phyloP scores from a whole-genome alignment of 2,888 invertebrate genomes.

The Diloba caeruleocephala region DNA sequence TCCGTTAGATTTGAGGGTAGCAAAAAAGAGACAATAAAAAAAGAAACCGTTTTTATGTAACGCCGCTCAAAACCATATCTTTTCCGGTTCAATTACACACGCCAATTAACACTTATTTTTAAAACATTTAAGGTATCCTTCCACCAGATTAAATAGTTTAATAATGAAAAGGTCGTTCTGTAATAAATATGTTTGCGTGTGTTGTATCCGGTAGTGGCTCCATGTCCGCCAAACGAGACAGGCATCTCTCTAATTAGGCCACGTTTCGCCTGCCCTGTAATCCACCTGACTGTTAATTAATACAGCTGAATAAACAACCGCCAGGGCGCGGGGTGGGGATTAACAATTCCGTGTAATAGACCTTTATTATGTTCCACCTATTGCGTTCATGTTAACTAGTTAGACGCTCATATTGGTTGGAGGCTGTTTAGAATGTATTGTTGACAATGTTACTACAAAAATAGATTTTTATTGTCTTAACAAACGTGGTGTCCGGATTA shows the following conservation, averaged over 20 bases:
- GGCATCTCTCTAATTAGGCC: conserved; percentile 69
- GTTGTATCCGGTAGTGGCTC: conserved; percentile 37
- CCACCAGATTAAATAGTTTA: conserved; percentile 42
- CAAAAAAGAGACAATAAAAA: neutral
- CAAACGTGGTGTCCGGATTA: too few relatives aligned
- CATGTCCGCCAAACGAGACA: conserved; percentile 50
- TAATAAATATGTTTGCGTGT: conserved; percentile 15
- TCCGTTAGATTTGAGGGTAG: too few relatives aligned
- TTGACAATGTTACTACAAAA: conserved; percentile 14
- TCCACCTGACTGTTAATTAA: conserved; percentile 71
- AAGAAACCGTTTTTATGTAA: neutral
- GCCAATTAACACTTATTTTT: conserved; percentile 20
- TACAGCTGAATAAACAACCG: conserved; percentile 68
- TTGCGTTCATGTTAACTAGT: conserved; percentile 37
- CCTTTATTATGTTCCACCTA: conserved; percentile 48
- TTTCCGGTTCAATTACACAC: conserved; percentile 2
- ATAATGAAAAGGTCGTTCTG: conserved; percentile 36
- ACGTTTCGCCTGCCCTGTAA: conserved; percentile 68
- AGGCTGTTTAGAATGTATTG: conserved; percentile 13
- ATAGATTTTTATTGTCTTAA: too few relatives aligned
- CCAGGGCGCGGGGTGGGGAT: conserved; percentile 52
- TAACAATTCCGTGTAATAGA: conserved; percentile 58
- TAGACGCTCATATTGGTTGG: conserved; percentile 18
- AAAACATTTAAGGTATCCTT: conserved; percentile 23
- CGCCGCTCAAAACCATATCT: neutral